phyloP scores from a whole-genome alignment of 2,797 vertebrate species.

The Cyprinodon diabolis region DNA sequence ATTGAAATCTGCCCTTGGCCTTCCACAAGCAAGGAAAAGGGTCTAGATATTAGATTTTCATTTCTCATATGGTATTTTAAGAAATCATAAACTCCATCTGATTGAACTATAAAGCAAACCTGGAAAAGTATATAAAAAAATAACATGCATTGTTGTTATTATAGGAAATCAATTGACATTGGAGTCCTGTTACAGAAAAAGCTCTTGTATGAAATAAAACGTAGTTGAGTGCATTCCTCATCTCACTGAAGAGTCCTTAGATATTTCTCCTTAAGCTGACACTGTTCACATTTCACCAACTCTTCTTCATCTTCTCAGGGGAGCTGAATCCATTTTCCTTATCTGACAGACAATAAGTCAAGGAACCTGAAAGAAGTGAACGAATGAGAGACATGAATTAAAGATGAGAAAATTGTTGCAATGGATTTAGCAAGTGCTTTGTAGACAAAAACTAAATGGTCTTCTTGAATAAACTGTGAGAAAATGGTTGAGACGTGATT shows the following conservation, averaged over 20 bases:
- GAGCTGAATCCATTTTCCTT: conserved; percentile 40
- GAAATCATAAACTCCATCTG: not conserved
- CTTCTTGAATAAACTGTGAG: conserved; percentile 27
- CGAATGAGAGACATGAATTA: conserved; percentile 35
- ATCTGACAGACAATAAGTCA: conserved; percentile 28
- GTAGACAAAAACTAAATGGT: conserved; percentile 17
- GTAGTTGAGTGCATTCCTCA: not conserved
- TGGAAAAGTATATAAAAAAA: too few relatives aligned
- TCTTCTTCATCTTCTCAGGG: conserved; percentile 23
- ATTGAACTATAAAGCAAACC: not conserved
- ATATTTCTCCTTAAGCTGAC: conserved; percentile 13
- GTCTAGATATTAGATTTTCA: not conserved
- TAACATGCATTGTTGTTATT: not conserved
- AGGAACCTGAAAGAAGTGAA: conserved; percentile 18
- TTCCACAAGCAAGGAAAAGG: too few relatives aligned
- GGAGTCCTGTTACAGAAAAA: not conserved
- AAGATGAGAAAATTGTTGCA: conserved; percentile 37
- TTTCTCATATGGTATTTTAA: not conserved
- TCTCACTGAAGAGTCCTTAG: conserved; percentile 12
- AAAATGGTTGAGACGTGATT: conserved; percentile 27
- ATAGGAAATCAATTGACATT: not conserved
- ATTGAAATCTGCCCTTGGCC: too few relatives aligned
- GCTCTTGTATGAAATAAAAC: not conserved
- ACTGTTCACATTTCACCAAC: conserved; percentile 23
- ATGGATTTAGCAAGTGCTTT: conserved; percentile 27